phyloP scores from a whole-genome alignment of 1,140 invertebrate genomes.

The Cheumatopsyche charites region DNA sequence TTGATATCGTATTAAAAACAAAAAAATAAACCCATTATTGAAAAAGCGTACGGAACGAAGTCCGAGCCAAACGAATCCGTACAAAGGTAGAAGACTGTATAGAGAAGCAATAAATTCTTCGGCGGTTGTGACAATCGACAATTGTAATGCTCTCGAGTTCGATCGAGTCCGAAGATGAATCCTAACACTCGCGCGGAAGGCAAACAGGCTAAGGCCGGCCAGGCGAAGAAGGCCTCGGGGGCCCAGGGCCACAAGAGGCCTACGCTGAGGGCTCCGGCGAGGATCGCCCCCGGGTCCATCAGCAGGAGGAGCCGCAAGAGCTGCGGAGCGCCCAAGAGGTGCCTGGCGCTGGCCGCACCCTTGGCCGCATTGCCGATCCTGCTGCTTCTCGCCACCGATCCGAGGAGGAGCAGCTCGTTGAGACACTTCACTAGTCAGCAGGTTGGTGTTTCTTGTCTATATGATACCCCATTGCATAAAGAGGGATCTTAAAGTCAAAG shows the following conservation, averaged over 20 bases:
- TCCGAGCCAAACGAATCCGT: constrained; percentile 39
- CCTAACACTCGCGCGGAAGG: constrained; percentile 36
- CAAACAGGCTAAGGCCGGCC: constrained; percentile 22
- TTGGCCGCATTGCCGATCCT: constrained; percentile 42
- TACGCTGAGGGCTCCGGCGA: constrained; percentile 19
- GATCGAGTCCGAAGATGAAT: no score
- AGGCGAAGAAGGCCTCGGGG: constrained; percentile 35
- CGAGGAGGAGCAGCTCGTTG: constrained; percentile 40
- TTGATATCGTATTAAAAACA: constrained; percentile 43
- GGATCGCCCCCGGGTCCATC: constrained; percentile 19
- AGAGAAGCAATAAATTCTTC: not conserved
- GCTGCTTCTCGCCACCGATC: constrained; percentile 44
- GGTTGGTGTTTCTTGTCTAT: constrained; percentile 23
- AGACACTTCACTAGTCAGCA: constrained; percentile 41
- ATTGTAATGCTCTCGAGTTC: no score
- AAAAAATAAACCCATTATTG: not conserved
- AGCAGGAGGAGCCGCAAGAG: constrained; percentile 25
- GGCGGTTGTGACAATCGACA: not conserved
- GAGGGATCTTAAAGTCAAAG: no score
- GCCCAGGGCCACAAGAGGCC: constrained; percentile 37
- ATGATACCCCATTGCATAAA: no score
- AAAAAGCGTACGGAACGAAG: not conserved
- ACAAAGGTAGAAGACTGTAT: not conserved
- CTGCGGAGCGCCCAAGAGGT: constrained; percentile 41
- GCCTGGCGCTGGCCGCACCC: constrained; percentile 41